Evolutionary conservation across 2,888 invertebrate genomes (phyloP).

Genomic region (Sepioteuthis lessoniana): DNA sequence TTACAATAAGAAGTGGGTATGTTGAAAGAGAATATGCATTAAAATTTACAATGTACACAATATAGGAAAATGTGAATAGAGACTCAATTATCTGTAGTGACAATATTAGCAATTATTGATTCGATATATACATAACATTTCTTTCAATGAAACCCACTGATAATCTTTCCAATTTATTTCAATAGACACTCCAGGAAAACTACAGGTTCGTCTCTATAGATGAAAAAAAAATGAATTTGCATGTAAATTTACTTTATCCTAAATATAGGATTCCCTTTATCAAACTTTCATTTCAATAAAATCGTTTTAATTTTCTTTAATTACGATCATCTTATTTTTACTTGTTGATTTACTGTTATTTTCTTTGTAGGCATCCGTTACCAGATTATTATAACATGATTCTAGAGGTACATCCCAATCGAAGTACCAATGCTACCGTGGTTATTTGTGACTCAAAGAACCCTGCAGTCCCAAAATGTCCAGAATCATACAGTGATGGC

Average conservation of each 20-base stretch:
- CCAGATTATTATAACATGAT: constrained; percentile 72
- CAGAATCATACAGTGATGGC: constrained; percentile 65
- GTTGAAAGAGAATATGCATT: no score
- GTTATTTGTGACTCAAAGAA: constrained; percentile 69
- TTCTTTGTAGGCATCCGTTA: constrained; percentile 66
- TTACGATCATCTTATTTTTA: neutral
- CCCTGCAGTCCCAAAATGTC: constrained; percentile 63
- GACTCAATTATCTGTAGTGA: neutral
- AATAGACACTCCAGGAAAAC: neutral
- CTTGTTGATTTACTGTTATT: neutral
- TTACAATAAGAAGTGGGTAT: no score
- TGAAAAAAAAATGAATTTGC: no score
- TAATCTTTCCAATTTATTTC: neutral
- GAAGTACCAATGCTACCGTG: constrained; percentile 64
- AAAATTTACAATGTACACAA: neutral
- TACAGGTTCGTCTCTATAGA: no score
- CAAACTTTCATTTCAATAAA: neutral
- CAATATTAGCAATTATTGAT: neutral
- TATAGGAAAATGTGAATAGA: neutral
- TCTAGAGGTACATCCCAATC: constrained; percentile 65
- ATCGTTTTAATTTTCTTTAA: neutral
- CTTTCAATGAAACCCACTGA: neutral
- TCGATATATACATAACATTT: neutral
- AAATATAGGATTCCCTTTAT: neutral
- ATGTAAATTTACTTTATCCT: no score